Base-by-base conservation (phyloP, 2,888 invertebrate species). In the Belgica antarctica region DNA sequence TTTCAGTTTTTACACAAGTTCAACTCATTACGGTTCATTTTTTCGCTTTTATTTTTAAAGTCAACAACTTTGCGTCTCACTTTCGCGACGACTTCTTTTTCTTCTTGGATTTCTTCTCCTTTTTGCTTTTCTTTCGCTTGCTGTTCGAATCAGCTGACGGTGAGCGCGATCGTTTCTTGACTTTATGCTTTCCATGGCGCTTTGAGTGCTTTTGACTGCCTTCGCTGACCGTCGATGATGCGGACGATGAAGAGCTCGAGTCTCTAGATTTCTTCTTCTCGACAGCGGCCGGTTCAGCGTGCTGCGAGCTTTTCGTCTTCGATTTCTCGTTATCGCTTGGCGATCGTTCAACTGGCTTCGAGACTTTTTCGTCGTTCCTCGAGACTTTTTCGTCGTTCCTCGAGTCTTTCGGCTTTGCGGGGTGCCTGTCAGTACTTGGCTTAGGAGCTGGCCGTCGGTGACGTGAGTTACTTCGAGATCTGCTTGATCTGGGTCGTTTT, bases 61-160 rank as follows among this genome's bases (percentile, higher is more conserved):
- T 31, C 12, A 52, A n/a, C 59, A 59, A 27, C 12, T 24, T 52
- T 52, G 8, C 24, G 24, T 17, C 17, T 59, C n/a, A 59, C 27
- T 59, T 59, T 27, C 59, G 59, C 7, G 59, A n/a, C n/a, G n/a
- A 27, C 27, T 27, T 24, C 27, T 62, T 62, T 34, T 62, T 62
- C 25, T 62, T 62, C 22, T 62, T 62, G 1, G 62, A n/a, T 34
- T 62, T 62, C 36, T 62, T 62, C 12, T 62, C 36, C 15, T 62
- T 62, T 19, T 62, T 62, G 5, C 15, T 22, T n/a, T 62, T 62
- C 19, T 62, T 62, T 15, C 62, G 62, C 31, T 62, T 62, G 7
- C 19, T 15, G 17, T 57, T 62, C 8, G 31, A 31, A 7, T 62
- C 34, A 3, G 31, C 31, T 28, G 31, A 28, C 2, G 17, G 10